These are phyloP conservation scores for Lasioglossum marginatum DNA, from an alignment of 2,888 invertebrate species.

Conservation along the genomic window DNA sequence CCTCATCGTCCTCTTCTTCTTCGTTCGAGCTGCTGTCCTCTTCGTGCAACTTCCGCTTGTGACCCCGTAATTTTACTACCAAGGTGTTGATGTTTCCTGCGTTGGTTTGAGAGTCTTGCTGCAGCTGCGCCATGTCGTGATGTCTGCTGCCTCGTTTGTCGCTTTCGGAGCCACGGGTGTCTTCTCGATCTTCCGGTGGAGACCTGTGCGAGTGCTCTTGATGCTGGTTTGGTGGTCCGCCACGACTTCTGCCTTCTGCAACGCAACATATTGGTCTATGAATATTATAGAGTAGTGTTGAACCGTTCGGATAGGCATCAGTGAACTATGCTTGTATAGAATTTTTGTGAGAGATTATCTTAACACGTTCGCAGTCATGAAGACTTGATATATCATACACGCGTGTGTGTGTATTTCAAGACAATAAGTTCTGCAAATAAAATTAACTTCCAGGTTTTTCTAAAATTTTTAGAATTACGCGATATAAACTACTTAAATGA, in stretches of 20 bases:
- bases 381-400: not conserved
- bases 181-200: slow-evolving; percentile 85
- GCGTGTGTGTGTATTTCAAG: not conserved
- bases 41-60: slow-evolving; percentile 87
- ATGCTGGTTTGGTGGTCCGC: slow-evolving; percentile 86
- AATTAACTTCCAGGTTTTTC: not conserved
- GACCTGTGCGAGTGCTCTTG: slow-evolving; percentile 84
- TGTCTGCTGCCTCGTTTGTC: slow-evolving; percentile 86
- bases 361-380: not conserved
- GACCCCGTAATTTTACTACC: slow-evolving; percentile 84
- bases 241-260: slow-evolving; percentile 86
- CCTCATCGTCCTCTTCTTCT: slow-evolving; percentile 86
- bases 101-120: slow-evolving; percentile 80
- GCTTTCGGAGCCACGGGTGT: slow-evolving; percentile 85
- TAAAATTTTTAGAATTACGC: not conserved
- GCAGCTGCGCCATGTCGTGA: slow-evolving; percentile 86
- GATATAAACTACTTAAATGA: not conserved
- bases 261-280: slow-evolving; percentile 19
- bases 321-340: not conserved
- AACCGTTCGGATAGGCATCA: not conserved
- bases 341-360: not conserved
- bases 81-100: slow-evolving; percentile 74
- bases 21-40: slow-evolving; percentile 77
- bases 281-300: not conserved
- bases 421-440: not conserved